Conservation (phyloP, 2,113 vertebrate species). For the Mesitornis unicolor region DNA sequence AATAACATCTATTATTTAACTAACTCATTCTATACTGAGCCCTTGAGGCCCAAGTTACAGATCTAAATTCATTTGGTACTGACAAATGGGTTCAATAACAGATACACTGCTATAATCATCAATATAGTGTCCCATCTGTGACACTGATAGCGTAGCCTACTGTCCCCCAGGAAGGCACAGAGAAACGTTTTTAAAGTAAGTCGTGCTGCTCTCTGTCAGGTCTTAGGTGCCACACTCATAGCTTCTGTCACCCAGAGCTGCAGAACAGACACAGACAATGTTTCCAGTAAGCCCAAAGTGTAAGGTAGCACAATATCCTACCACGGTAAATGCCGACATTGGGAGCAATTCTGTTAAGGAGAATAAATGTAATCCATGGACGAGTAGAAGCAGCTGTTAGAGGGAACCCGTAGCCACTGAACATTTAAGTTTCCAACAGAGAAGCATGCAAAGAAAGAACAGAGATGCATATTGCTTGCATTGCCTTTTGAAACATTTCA, state of each 20-base stretch:
- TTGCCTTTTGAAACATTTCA: background rate
- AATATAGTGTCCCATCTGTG: background rate
- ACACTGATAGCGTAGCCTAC: background rate
- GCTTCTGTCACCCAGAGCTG: background rate
- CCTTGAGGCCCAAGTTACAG: background rate
- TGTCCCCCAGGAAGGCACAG: background rate
- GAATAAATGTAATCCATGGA: background rate
- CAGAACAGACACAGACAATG: background rate
- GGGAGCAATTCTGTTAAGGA: background rate
- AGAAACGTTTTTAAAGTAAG: background rate
- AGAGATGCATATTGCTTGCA: background rate
- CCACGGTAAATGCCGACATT: background rate
- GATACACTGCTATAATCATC: background rate
- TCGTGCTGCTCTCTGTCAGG: background rate
- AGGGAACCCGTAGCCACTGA: background rate
- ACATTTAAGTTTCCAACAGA: background rate
- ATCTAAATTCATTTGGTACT: background rate
- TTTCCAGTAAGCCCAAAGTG: background rate
- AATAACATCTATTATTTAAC: slow-evolving; percentile 9
- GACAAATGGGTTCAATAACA: slow-evolving; percentile 31
- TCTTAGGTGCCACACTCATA: background rate
- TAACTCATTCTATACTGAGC: background rate
- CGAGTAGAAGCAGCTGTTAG: background rate
- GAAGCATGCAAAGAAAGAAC: background rate
- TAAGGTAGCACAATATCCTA: background rate